Evolutionary conservation across 2,888 invertebrate species (phyloP), one percentile per base, ranked within the genome.

Genomic region (Trimorus sp.): DNA sequence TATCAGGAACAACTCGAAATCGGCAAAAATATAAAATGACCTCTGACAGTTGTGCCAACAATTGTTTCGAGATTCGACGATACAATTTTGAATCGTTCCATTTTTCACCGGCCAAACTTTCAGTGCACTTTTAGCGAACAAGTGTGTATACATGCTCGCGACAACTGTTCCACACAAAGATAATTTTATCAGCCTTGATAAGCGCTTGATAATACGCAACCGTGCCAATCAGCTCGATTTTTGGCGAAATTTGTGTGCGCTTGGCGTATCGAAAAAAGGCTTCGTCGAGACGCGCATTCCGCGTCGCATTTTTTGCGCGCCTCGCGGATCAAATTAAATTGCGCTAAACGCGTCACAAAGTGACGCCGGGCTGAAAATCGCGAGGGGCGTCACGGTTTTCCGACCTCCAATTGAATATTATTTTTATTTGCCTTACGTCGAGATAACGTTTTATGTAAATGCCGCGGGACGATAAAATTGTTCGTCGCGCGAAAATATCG

Each of bases 161-260:
- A 74, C 78, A 70, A 83, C 79, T 77, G 78, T 78, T 83, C 74
- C 58, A 83, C 79, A 74, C 73, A 75, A 74, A 74, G 77, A 83
- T 83, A 80, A 70, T 75, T 80, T 83, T 80, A 83, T 80, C 80
- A 77, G 49, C 65, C 5, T 78, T 80, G 80, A 83, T 83, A 83
- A 83, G 76, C 54, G 70, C 51, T 48, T 66, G 83, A 80, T 83
- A 78, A 80, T 77, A 83, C 83, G 60, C 56, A 73, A 65, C 76
- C 58, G 69, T 79, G 48, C 79, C 79, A 76, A 76, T 83, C 77
- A 37, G 49, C 59, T 58, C 56, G 65, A 62, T 60, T 79, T 77
- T 54, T 68, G 63, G 70, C 68, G 38, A 66, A 40, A 77, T 71
- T 73, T 63, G 63, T 70, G 45, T 54, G 42, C 58, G n/a, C 26